phyloP scores from a whole-genome alignment of 1,140 invertebrate species.

The Caenorhabditis elegans region WBcel235 BX284605.5:4320501-4321000 shows the following conservation, averaged over 20 bases:
- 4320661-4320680: conserved; percentile 56
- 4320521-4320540: background rate
- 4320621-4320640: background rate
- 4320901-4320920: conserved; percentile 39
- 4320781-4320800: conserved; percentile 71
- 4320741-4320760: conserved; percentile 22
- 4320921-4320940: conserved; percentile 45
- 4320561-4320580: background rate
- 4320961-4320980: conserved; percentile 52
- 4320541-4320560: background rate
- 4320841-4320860: conserved; percentile 55
- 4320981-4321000: background rate
- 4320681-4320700: conserved; percentile 61
- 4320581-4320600: background rate
- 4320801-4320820: conserved; percentile 44
- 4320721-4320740: conserved; percentile 71
- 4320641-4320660: background rate
- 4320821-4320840: conserved; percentile 48
- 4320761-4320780: conserved; percentile 72
- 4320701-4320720: conserved; percentile 68
- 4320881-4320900: conserved; percentile 46
- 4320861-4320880: conserved; percentile 53
- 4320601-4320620: background rate
- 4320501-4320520: too few relatives aligned
- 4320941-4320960: conserved; percentile 54